Evolutionary conservation across 2,888 invertebrate genomes (phyloP).

Genomic region (Hydrotaea cyrtoneurina): DNA sequence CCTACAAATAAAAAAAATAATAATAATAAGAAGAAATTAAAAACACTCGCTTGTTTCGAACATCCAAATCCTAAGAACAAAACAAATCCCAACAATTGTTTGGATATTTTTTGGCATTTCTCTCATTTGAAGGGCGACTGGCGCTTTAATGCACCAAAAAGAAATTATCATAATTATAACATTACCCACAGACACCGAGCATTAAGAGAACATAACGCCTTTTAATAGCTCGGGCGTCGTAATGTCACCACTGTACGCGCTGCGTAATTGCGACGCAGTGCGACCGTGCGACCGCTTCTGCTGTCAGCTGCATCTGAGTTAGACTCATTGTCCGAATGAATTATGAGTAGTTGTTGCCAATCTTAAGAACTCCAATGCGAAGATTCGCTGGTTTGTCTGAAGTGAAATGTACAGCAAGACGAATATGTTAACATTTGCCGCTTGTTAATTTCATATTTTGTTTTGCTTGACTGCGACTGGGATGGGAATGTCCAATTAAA

Average conservation of each 20-base stretch:
- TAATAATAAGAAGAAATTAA: constrained; percentile 66
- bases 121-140: not conserved
- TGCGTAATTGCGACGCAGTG: no score
- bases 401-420: not conserved
- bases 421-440: constrained; percentile 43
- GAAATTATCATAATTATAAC: constrained; percentile 77
- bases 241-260: not conserved
- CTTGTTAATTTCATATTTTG: constrained; percentile 26
- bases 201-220: constrained; percentile 44
- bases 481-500: no score
- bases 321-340: constrained; percentile 60
- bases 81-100: not conserved
- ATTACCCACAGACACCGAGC: constrained; percentile 73
- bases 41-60: constrained; percentile 62
- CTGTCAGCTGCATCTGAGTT: constrained; percentile 53
- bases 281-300: not conserved
- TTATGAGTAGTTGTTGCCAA: constrained; percentile 51
- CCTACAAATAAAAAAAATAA: no score
- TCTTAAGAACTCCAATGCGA: constrained; percentile 33
- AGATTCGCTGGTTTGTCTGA: constrained; percentile 2
- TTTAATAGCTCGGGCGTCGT: constrained; percentile 22
- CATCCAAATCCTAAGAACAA: not conserved
- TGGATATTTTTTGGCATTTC: constrained; percentile 17
- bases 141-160: constrained; percentile 64
- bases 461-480: constrained; percentile 15